Evolutionary conservation across 2,797 vertebrate genomes (phyloP).

Genomic region (Gadopsis marmoratus): DNA sequence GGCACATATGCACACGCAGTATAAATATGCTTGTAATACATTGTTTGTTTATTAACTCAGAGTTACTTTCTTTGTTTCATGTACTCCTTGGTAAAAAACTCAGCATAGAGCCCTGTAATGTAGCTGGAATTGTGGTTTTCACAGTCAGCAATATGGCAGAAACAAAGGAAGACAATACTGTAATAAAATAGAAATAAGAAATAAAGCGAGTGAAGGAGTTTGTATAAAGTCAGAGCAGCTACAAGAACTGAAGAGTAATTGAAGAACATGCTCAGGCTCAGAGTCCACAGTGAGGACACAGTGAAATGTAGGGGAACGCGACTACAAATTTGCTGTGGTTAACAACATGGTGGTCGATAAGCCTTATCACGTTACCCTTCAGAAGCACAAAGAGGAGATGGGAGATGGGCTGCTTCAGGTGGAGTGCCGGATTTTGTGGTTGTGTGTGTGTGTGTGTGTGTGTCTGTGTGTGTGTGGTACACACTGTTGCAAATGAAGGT

Average conservation of each 20-base stretch:
- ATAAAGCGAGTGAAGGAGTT: conserved; percentile 9
- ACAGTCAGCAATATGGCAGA: background rate
- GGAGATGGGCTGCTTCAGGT: conserved; percentile 64
- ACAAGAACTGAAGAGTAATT: conserved; percentile 54
- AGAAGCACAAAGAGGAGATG: conserved; percentile 77
- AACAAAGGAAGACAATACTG: background rate
- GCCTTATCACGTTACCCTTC: conserved; percentile 82
- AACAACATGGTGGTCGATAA: conserved; percentile 79
- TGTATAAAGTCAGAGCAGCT: conserved; percentile 27
- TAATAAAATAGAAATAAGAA: conserved; percentile 3
- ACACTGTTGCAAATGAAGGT: conserved; percentile 57
- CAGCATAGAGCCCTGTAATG: too few species aligned
- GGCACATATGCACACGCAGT: too few species aligned
- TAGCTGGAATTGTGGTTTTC: conserved; percentile 7
- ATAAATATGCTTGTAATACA: too few species aligned
- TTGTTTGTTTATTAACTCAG: too few species aligned
- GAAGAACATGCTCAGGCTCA: conserved; percentile 43
- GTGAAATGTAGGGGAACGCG: conserved; percentile 66
- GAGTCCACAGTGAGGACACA: conserved; percentile 48
- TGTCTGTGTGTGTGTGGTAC: conserved; percentile 13
- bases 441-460: conserved; percentile 30
- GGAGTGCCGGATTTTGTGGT: conserved; percentile 27
- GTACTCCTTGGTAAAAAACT: too few species aligned
- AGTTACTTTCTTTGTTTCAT: too few species aligned
- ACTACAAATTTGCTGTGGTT: conserved; percentile 81